Evolutionary conservation across 2,888 invertebrate species (phyloP), one percentile per base, ranked within the genome.

Genomic region (Morpho deidamia): DNA sequence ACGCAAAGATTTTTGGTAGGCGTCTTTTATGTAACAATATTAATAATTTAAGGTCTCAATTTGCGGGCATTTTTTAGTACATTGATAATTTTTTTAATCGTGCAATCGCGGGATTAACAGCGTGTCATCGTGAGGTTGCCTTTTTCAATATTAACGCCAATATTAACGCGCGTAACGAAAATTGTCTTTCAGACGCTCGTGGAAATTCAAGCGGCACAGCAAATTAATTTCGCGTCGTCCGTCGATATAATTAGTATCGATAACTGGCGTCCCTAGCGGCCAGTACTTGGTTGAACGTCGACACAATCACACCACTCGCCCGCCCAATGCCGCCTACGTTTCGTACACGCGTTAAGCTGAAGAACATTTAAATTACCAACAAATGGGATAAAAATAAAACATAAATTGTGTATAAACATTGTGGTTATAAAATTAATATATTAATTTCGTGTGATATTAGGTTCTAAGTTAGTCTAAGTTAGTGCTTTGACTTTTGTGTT

Each of bases 371-470:
- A 54, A 46, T n/a, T 23, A 48, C 11, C 39, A 11, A 58, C 44
- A 64, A 46, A 53, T 55, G 60, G 59, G 59, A 54, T 56, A 61
- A 60, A 42, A 45, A 33, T 33, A 40, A 55, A 33, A 44, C 55
- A 49, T n/a, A n/a, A n/a, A n/a, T n/a, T n/a, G n/a, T n/a, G n/a
- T n/a, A n/a, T n/a, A n/a, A n/a, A n/a, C n/a, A 33, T 77, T 53
- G 56, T 64, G 67, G 64, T 64, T 57, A 46, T 63, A 55, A 50
- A 38, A 59, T 64, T 68, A 70, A 39, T 33, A 39, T 38, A 39
- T 40, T 34, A 48, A 71, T 68, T 69, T 65, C 59, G 83, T 84
- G 87, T 87, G 87, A 87, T 87, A 86, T 72, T 86, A 87, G 85
- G 68, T 65, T 65, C 57, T 83, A 82, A 78, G 81, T 77, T 76